Evolutionary conservation across 2,797 vertebrate genomes (phyloP).

Genomic region (Tinamus major): DNA sequence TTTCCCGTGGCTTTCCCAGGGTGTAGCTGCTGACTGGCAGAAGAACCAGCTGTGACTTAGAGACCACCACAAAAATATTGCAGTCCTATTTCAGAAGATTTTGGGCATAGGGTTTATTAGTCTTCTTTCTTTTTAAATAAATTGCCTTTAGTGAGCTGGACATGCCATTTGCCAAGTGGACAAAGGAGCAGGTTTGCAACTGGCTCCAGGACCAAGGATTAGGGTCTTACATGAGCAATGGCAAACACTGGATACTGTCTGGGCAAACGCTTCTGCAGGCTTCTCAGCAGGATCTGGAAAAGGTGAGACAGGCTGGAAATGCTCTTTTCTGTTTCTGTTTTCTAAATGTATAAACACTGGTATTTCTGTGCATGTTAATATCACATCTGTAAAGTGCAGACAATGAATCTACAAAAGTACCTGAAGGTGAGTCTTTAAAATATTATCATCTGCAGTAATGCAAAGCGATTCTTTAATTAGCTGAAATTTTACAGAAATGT

Average conservation of each 20-base stretch:
- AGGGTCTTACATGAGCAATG: slow-evolving; percentile 88
- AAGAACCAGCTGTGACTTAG: fast-evolving
- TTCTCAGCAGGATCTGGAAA: slow-evolving; percentile 95
- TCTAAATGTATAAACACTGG: neutral
- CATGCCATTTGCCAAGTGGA: slow-evolving; percentile 96
- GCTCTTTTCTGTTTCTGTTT: neutral
- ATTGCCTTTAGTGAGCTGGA: slow-evolving; percentile 88
- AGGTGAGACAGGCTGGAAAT: slow-evolving; percentile 80
- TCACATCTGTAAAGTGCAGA: neutral
- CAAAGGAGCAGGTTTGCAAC: slow-evolving; percentile 93
- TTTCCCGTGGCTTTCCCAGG: fast-evolving
- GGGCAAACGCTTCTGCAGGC: slow-evolving; percentile 96
- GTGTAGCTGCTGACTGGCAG: fast-evolving
- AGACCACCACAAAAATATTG: neutral
- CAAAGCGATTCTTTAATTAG: neutral
- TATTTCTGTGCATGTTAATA: neutral
- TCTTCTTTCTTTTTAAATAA: neutral
- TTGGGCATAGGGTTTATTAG: neutral
- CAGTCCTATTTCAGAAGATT: neutral
- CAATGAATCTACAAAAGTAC: neutral
- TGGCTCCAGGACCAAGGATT: slow-evolving; percentile 96
- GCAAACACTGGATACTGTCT: slow-evolving; percentile 92
- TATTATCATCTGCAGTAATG: neutral
- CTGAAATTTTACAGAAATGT: neutral
- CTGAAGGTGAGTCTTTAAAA: neutral